Base-by-base conservation (phyloP, 2,888 invertebrate genomes). In the Matsumyia berberina region DNA sequence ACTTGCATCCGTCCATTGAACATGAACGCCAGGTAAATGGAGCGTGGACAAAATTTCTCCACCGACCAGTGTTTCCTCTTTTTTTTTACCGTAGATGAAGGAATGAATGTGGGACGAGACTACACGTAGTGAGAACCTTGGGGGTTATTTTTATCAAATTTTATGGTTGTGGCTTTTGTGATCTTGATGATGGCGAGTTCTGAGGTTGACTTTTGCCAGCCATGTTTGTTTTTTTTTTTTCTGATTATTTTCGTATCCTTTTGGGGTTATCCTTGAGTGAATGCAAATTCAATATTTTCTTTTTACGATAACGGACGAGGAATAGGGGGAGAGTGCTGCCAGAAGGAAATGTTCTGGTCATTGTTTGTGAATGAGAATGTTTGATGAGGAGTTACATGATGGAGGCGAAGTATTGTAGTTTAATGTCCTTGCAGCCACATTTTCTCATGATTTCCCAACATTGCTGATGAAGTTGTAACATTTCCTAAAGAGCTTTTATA, bases 81-180 rank as follows among this genome's bases (percentile, higher is more conserved):
- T 15, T 60, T 67, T 12, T 31, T 42, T 24, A 8, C 6, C 51
- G 57, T n/a, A 17, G 11, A 37, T 33, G 33, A 24, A 57, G 49
- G 35, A 15, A 58, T 29, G 37, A 37, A 35, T 33, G 15, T 31
- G 49, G 29, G 39, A 24, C 24, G 12, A 29, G 66, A 35, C n/a
- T 5, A 31, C 19, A 24, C 6, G 8, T 12, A 33, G 51, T 7
- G 4, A 8, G 33, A 42, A 29, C 60, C 64, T 31, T 60, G 51
- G 78, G 67, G 67, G 53, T 73, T 78, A 62, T 67, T 83, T 83
- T 83, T 83, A 73, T 79, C 79, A 83, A 83, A 83, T 83, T 69
- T 73, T 73, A 83, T 73, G 79, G 83, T 69, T 62, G 62, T 78
- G 78, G 79, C 62, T 79, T 69, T 67, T 73, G 79, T 73, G 67